Percentiles rank a stretch among this genome's conserved stretches.
These are phyloP conservation scores for Epicauta chinensis DNA, from an alignment of 1,140 invertebrate genomes.

Conservation along the genomic window DNA sequence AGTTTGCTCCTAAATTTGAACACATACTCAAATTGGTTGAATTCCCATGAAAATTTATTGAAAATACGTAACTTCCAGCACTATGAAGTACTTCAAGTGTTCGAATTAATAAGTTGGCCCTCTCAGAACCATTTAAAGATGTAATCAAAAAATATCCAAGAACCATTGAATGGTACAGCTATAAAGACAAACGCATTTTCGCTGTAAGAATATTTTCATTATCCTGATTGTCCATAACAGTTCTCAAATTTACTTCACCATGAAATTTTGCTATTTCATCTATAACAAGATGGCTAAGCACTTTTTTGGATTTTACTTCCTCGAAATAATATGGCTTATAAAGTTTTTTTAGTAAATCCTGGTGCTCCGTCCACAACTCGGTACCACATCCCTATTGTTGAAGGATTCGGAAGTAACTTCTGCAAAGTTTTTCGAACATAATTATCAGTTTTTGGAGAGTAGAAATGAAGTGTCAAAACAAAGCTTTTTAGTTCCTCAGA, in stretches of 20 bases:
- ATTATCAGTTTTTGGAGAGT: neutral
- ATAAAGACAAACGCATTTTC: neutral
- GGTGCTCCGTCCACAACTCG: neutral
- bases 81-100: neutral
- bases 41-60: neutral
- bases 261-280: conserved; percentile 6
- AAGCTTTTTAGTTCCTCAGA: neutral
- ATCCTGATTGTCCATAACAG: neutral
- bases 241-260: conserved; percentile 5
- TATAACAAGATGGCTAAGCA: neutral
- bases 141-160: conserved; percentile 12
- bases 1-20: conserved; percentile 6
- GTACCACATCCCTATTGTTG: conserved; percentile 1
- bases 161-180: neutral
- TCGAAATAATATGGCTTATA: neutral
- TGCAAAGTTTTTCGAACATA: conserved; percentile 3
- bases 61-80: neutral
- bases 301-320: neutral
- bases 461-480: neutral
- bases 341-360: conserved; percentile 1
- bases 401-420: neutral
- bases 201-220: neutral
- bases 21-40: conserved; percentile 3
- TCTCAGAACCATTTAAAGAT: neutral
- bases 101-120: neutral